Percentiles rank a stretch among this genome's conserved stretches.
Evolutionary conservation across 2,113 vertebrate genomes (phyloP).

Genomic region (Hemicordylus capensis): DNA sequence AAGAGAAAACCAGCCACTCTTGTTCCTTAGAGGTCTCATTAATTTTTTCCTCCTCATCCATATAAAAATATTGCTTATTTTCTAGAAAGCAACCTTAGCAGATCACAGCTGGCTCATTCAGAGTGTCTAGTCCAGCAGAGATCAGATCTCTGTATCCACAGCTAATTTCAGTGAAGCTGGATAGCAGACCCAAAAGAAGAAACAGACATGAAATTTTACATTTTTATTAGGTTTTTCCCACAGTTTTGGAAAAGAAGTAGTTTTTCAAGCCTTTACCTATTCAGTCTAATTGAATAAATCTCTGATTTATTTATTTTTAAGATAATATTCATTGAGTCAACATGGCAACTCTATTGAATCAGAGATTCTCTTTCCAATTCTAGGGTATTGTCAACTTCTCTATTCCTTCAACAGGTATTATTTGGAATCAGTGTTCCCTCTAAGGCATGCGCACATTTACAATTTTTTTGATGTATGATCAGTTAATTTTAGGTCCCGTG

Average conservation of each 20-base stretch:
- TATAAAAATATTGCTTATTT: constrained; percentile 26
- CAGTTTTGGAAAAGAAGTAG: neutral
- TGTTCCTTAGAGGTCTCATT: constrained; percentile 72
- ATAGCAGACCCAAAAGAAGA: neutral
- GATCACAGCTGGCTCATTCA: constrained; percentile 36
- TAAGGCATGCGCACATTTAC: too few species aligned
- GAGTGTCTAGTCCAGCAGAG: constrained; percentile 50
- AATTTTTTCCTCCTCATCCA: constrained; percentile 49
- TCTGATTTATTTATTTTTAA: neutral
- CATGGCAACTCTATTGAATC: neutral
- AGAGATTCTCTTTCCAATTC: neutral
- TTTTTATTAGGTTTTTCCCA: too few species aligned
- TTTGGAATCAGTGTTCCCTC: too few species aligned
- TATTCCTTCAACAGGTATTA: neutral
- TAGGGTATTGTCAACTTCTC: neutral
- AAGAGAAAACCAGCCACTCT: neutral
- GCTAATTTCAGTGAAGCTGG: constrained; percentile 31
- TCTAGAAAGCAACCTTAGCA: constrained; percentile 32
- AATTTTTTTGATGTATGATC: too few species aligned
- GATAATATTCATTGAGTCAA: neutral
- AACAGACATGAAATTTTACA: neutral
- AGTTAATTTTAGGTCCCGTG: too few species aligned
- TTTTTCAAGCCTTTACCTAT: neutral
- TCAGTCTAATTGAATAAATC: neutral
- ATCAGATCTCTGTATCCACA: constrained; percentile 37